Evolutionary conservation across 37 sponge, comb jelly and placozoan species (phyloP).

Genomic region (Tethya wilhelma): DNA sequence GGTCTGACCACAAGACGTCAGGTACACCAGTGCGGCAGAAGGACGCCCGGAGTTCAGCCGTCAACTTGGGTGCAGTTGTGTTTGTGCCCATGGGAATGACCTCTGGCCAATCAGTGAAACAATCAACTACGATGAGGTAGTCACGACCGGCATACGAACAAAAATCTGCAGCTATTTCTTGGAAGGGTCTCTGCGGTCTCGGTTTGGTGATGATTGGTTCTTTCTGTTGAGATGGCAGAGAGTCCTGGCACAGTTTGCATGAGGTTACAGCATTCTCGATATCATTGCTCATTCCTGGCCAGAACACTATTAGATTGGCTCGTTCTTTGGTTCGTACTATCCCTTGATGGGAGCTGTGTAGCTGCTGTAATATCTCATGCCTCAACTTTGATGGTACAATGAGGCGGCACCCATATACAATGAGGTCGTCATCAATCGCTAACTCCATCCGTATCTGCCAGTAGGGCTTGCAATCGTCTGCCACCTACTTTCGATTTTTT

Average conservation of each 20-base stretch:
- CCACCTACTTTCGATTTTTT: not conserved
- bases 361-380: conserved; percentile 2
- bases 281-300: conserved; percentile 47
- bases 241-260: conserved; percentile 23
- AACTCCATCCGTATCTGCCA: conserved; percentile 12
- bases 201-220: conserved; percentile 29
- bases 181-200: conserved; percentile 37
- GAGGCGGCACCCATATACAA: conserved; percentile 6
- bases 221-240: not conserved
- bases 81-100: conserved; percentile 13
- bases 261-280: conserved; percentile 33
- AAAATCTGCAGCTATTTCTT: conserved; percentile 37
- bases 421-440: conserved; percentile 13
- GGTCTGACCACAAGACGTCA: conserved; percentile 35
- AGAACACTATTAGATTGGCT: conserved; percentile 23
- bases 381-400: conserved; percentile 16
- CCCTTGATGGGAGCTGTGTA: conserved; percentile 23
- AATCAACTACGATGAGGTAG: conserved; percentile 26
- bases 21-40: conserved; percentile 50
- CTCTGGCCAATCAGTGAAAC: conserved; percentile 40
- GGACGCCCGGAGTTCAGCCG: conserved; percentile 9
- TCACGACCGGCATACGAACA: conserved; percentile 31
- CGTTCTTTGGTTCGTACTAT: conserved; percentile 15
- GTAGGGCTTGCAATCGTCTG: conserved; percentile 4
- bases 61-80: conserved; percentile 12